Evolutionary conservation across 2,888 invertebrate genomes (phyloP), one percentile per base, ranked within the genome.

Genomic region (Eupeodes luniger): DNA sequence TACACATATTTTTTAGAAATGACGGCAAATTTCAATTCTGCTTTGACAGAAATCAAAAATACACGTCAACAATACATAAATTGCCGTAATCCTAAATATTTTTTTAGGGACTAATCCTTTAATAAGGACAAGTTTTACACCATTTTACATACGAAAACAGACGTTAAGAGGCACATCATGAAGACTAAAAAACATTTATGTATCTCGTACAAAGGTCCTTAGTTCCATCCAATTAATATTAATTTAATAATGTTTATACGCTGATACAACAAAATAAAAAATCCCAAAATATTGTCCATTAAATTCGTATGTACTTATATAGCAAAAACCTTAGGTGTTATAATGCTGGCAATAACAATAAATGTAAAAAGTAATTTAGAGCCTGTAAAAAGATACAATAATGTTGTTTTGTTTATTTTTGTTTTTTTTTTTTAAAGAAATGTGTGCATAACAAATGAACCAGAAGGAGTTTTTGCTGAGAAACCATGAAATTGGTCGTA

Each of bases 361-460:
- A 87, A 66, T 84, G 80, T 84, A 72, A 80, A 77, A 76, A 84
- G 80, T 80, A 81, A 87, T 84, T 77, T 84, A 77, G 74, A 81
- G 76, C 80, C 76, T 80, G 74, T 80, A 87, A 80, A 80, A 84
- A 84, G 79, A 84, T 87, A 84, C 84, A 80, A 84, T 87, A 80
- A 76, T 59, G 67, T 66, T 83, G 78, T 78, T 9, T 62, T 40
- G 16, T 40, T 62, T 19, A 19, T 19, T 19, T 19, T 62, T 40
- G 40, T 40, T 53, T 53, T 19, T 62, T 40, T n/a, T 40, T 53
- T 53, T 53, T 36, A 4, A 16, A 19, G 14, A 70, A 84, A 67
- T 81, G 75, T 69, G 76, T 79, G 79, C 72, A 87, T 83, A 76
- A 76, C 67, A 79, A 70, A 72, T 59, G 34, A 72, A 34, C 47